Base-by-base conservation (phyloP, 2,797 vertebrate species). In the Mormyrus hasselquistii region DNA sequence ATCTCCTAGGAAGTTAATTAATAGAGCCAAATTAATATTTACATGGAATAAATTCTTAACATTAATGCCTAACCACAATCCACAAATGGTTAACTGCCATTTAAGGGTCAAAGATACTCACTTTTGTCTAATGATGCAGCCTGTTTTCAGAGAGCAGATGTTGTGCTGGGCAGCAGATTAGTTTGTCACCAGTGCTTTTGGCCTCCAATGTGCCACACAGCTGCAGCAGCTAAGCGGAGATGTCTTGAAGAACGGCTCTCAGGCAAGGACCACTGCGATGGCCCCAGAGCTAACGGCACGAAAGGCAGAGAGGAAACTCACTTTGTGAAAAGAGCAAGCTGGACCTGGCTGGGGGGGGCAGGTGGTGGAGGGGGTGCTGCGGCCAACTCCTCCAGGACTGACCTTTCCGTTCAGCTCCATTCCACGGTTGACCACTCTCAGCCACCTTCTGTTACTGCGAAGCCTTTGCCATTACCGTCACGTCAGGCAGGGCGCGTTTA, bases 401-500 rank as follows among this genome's bases (percentile, higher is more conserved):
- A 53, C 90, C 88, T 53, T 90, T 34, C 87, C 52, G 87, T 6
- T 89, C 91, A 90, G 89, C 89, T 91, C 90, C 83, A 90, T 89
- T 86, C 82, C 89, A 90, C 50, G 89, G 90, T 65, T 91, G 90
- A 92, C 91, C 91, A 69, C 88, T 76, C 88, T 82, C 90, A 73
- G 22, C 62, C 90, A 90, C 90, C 47, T 90, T 87, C 69, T 89
- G 47, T 47, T 47, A 12, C 49, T 90, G 4, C 86, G 87, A 52
- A 25, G 87, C n/a, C 62, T 22, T 87, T 88, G 90, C 90, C 89
- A 87, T 87, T 53, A 55, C 52, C 0, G 14, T 57, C 85, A 38
- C 53, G 16, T 88, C 86, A 91, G 92, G 94, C 94, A 92, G 92
- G 93, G 91, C 92, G 91, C 91, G 65, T 93, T 94, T 93, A 93